Percentiles rank a stretch among this genome's conserved stretches.
Conservation (phyloP, 2,797 vertebrate genomes). For the Gymnothorax reevesii region DNA sequence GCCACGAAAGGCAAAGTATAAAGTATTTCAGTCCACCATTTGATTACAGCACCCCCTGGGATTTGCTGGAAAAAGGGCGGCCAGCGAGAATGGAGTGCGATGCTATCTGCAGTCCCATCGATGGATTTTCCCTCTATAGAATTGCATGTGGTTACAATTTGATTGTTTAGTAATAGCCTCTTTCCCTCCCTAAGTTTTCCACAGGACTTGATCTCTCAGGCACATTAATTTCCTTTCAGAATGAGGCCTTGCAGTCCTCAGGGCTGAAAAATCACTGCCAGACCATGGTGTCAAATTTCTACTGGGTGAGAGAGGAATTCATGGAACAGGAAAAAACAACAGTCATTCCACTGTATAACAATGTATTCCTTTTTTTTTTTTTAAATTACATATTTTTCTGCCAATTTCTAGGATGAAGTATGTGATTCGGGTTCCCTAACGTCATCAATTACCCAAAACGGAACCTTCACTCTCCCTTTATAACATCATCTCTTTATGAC, state of each 20-base stretch:
- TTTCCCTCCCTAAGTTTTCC: not conserved
- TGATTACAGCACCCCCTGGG: not conserved
- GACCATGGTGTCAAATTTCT: not conserved
- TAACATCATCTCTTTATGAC: too few species aligned
- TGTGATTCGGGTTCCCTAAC: not conserved
- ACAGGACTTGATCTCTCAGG: not conserved
- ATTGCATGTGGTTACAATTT: not conserved
- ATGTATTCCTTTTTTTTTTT: too few species aligned
- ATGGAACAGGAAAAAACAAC: not conserved
- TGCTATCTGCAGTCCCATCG: not conserved
- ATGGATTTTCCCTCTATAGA: not conserved
- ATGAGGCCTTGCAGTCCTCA: not conserved
- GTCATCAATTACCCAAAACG: not conserved
- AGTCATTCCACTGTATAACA: not conserved
- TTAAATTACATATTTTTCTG: too few species aligned
- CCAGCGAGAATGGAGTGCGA: not conserved
- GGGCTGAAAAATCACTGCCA: not conserved
- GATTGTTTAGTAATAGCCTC: slow-evolving; percentile 9
- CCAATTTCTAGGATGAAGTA: not conserved
- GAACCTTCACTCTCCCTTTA: too few species aligned
- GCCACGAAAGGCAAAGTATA: not conserved
- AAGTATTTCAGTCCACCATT: not conserved
- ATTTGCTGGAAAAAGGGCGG: not conserved
- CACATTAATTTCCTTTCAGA: not conserved
- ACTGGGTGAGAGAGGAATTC: not conserved